Evolutionary conservation across 2,113 vertebrate genomes (phyloP).

Genomic region (Semnornis frantzii): DNA sequence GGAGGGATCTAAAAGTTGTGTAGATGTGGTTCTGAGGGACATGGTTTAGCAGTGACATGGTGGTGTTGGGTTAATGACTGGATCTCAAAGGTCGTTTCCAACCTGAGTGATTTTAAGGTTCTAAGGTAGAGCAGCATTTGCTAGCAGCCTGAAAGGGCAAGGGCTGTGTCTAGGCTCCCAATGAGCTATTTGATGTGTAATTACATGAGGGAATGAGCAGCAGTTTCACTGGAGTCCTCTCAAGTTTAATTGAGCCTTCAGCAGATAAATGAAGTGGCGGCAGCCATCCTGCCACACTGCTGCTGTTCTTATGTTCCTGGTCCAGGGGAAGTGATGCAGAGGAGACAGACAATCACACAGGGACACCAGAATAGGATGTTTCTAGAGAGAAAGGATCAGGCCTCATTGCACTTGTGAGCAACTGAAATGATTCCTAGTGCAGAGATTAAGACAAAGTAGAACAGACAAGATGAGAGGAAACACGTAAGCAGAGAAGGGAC

Average conservation of each 20-base stretch:
- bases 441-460: neutral
- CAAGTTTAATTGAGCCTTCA: neutral
- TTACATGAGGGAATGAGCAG: neutral
- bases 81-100: neutral
- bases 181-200: fast-evolving
- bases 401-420: neutral
- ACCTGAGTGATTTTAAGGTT: neutral
- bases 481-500: neutral
- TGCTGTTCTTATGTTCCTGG: neutral
- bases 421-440: neutral
- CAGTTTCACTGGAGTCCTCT: neutral
- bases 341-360: fast-evolving
- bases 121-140: neutral
- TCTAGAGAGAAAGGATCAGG: neutral
- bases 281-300: fast-evolving
- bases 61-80: neutral
- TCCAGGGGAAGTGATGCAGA: fast-evolving
- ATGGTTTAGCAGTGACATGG: neutral
- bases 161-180: neutral
- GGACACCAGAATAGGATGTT: neutral
- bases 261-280: neutral
- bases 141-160: neutral
- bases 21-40: neutral
- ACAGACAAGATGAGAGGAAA: neutral
- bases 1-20: neutral